phyloP scores from a whole-genome alignment of 2,113 vertebrate genomes.

The Tapirus terrestris region DNA sequence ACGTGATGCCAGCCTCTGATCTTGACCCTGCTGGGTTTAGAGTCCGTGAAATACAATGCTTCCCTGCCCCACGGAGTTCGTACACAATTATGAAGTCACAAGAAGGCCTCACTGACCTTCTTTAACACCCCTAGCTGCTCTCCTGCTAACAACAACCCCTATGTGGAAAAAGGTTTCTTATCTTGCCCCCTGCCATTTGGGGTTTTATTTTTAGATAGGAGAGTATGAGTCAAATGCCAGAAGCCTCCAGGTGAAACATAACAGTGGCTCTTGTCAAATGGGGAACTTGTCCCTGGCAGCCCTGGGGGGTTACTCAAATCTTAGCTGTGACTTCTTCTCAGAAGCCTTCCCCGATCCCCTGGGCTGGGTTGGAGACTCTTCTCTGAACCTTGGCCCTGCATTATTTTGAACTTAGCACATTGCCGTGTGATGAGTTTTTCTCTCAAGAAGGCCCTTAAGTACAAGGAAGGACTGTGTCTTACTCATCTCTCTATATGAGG shows the following conservation, averaged over 20 bases:
- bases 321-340: neutral
- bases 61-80: fast-evolving
- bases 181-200: neutral
- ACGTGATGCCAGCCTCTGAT: neutral
- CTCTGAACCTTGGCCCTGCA: too few species aligned
- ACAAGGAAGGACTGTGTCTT: neutral
- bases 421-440: neutral
- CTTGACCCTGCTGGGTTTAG: neutral
- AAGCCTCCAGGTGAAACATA: neutral
- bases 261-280: fast-evolving
- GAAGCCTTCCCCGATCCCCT: neutral
- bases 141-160: neutral
- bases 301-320: too few species aligned
- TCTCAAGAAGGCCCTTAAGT: neutral
- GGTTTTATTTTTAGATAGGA: neutral
- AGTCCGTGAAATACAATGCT: neutral
- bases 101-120: neutral
- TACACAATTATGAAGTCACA: neutral
- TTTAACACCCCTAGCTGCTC: too few species aligned
- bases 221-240: neutral
- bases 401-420: neutral
- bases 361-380: neutral
- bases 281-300: neutral
- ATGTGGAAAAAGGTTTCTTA: neutral
- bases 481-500: neutral